Evolutionary conservation across 64 coral and sea anemone species (phyloP), one percentile per base, ranked within the genome.

Genomic region (Stylophora pistillata): DNA sequence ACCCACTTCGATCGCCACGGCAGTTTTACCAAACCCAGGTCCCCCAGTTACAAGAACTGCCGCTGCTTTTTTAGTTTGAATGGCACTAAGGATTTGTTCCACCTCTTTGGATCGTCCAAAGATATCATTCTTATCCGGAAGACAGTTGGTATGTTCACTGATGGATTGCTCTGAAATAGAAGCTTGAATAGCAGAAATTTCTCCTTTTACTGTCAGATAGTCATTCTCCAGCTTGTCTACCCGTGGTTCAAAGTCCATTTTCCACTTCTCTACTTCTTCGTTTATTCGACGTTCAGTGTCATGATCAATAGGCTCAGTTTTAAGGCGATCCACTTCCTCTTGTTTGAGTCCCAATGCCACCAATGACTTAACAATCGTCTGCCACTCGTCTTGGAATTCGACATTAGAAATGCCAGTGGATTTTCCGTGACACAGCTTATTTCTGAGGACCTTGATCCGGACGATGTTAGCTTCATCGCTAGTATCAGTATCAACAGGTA

Each of bases 1-100:
- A 61, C 29, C 79, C 71, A 85, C 89, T 85, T 63, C 29, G 31
- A 62, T 91, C 6, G 80, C 79, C 55, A 77, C 89, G 15, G 89
- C 29, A 15, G 89, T 85, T 74, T 91, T 91, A 23, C 89, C 80
- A 81, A 71, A 89, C 2, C 88, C 88, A 13, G 88, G 88, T 34
- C 88, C 88, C 6, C 88, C 88, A 53, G 88, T 89, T 71, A 89
- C 59, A 27, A 89, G 54, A 56, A 89, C 88, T 15, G 77, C 64
- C 1, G 37, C 62, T 29, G 33, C 33, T 3, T 69, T 1, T 21
- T 32, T 10, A 9, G 18, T 20, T 15, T n/a, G 64, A 28, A 89
- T 77, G 32, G 71, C 15, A 9, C 55, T 15, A 1, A 14, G 23
- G 10, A 89, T 27, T 10, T 81, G 0, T 55, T 81, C 11, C 9